Conservation (phyloP, 2,113 vertebrate genomes). For the Hyperoodon ampullatus region DNA sequence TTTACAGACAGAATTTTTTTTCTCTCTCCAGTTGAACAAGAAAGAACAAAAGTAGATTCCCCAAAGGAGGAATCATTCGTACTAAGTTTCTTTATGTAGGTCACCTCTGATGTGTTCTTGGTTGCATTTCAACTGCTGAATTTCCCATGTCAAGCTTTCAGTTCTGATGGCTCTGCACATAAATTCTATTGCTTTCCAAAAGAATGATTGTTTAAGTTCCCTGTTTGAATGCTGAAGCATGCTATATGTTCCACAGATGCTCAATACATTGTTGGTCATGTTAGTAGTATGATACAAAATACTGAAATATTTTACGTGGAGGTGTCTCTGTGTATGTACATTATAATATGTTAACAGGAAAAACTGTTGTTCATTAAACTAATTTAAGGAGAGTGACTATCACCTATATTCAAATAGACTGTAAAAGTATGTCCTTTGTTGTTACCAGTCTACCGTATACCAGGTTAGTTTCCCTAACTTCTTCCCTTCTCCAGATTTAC, state of each 20-base stretch:
- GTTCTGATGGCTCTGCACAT: slow-evolving; percentile 55
- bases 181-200: slow-evolving; percentile 54
- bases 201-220: slow-evolving; percentile 49
- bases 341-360: slow-evolving; percentile 11
- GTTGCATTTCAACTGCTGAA: slow-evolving; percentile 64
- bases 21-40: slow-evolving; percentile 65
- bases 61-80: slow-evolving; percentile 70
- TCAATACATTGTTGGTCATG: background rate
- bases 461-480: background rate
- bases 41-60: slow-evolving; percentile 75
- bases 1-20: slow-evolving; percentile 55
- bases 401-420: background rate
- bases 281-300: background rate
- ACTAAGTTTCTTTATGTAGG: slow-evolving; percentile 78
- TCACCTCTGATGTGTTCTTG: slow-evolving; percentile 76
- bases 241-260: background rate
- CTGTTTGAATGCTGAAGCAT: slow-evolving; percentile 3
- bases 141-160: slow-evolving; percentile 70
- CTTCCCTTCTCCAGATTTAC: background rate
- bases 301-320: background rate
- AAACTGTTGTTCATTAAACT: background rate
- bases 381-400: slow-evolving; percentile 3
- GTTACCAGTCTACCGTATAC: background rate
- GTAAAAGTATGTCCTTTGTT: background rate
- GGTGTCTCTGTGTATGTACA: background rate